Conservation (phyloP, 2,113 vertebrate species). For the Noctilio leporinus region DNA sequence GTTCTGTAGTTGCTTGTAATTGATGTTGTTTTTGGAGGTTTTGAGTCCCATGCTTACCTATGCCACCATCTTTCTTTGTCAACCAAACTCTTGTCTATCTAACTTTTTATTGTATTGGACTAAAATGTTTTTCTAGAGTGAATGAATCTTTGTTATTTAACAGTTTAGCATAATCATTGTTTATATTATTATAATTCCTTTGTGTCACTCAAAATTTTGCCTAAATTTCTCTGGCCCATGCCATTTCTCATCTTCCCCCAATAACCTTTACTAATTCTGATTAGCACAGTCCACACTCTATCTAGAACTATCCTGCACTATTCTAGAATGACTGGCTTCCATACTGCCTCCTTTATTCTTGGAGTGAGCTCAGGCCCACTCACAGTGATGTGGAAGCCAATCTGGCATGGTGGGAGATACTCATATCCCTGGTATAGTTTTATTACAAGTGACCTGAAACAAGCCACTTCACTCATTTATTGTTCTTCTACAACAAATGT, state of each 20-base stretch:
- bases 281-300: not conserved
- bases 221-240: not conserved
- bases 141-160: not conserved
- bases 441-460: not conserved
- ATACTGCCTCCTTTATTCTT: not conserved
- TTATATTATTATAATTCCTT: not conserved
- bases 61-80: not conserved
- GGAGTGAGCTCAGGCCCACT: not conserved
- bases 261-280: not conserved
- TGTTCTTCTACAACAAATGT: not conserved
- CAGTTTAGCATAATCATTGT: not conserved
- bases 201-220: not conserved
- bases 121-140: not conserved
- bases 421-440: not conserved
- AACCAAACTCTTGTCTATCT: not conserved
- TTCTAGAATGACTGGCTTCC: not conserved
- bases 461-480: not conserved
- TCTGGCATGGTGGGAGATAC: accelerated
- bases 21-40: not conserved
- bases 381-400: not conserved
- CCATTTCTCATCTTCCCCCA: not conserved
- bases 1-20: not conserved
- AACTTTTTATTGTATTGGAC: not conserved
- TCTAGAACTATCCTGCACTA: not conserved
- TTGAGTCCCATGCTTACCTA: not conserved